These are phyloP conservation scores for Varanus komodoensis DNA, from an alignment of 2,113 vertebrate genomes.

Conservation along the genomic window DNA sequence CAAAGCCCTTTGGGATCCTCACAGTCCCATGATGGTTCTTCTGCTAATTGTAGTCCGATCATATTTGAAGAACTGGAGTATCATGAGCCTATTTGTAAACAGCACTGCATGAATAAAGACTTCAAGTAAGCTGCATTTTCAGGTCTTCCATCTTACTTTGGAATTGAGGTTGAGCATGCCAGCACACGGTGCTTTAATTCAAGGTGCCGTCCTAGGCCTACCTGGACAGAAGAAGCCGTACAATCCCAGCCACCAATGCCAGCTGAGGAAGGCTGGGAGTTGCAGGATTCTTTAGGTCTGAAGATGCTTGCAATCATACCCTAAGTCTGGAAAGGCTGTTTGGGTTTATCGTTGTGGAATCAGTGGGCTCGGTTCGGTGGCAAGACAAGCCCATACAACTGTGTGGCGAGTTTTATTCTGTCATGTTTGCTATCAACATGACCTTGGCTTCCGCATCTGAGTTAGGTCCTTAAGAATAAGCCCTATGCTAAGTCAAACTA, in stretches of 20 bases:
- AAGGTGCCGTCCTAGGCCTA: background rate
- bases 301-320: no score
- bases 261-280: background rate
- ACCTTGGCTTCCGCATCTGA: background rate
- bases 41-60: constrained; percentile 90
- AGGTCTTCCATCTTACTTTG: background rate
- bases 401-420: background rate
- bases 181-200: background rate
- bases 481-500: background rate
- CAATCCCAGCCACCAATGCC: background rate
- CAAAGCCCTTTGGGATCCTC: constrained; percentile 94
- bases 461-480: background rate
- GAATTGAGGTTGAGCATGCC: background rate
- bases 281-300: no score
- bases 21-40: constrained; percentile 90
- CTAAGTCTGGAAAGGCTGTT: background rate
- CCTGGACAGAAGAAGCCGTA: background rate
- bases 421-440: no score
- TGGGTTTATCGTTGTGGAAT: background rate
- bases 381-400: background rate
- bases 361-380: background rate
- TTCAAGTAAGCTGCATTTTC: constrained; percentile 84
- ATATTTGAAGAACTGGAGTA: constrained; percentile 97
- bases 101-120: constrained; percentile 85
- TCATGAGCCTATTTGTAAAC: constrained; percentile 93